Percentiles rank a stretch among this genome's conserved stretches.
Evolutionary conservation across 2,797 vertebrate genomes (phyloP).

Genomic region (Pseudochirops corinnae): DNA sequence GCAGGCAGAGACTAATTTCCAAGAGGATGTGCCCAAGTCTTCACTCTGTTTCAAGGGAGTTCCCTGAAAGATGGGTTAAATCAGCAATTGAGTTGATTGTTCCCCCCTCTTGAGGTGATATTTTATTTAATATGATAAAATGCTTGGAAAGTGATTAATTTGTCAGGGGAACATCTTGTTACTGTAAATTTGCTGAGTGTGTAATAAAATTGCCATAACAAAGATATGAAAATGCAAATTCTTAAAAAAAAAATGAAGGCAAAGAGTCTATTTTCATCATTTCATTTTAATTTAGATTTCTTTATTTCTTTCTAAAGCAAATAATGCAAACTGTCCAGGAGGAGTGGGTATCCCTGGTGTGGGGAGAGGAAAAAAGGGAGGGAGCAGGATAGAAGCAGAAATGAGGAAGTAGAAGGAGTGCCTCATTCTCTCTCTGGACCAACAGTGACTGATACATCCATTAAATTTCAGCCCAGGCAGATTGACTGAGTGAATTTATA

Average conservation of each 20-base stretch:
- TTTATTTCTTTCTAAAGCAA: slow-evolving; percentile 58
- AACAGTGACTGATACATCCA: slow-evolving; percentile 49
- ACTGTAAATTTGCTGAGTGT: slow-evolving; percentile 93
- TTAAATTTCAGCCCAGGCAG: slow-evolving; percentile 67
- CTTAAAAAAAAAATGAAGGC: slow-evolving; percentile 75
- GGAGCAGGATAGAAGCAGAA: neutral
- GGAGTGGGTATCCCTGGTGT: neutral
- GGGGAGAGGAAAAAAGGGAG: neutral
- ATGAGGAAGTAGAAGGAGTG: neutral
- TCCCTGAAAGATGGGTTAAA: slow-evolving; percentile 85
- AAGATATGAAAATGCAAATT: slow-evolving; percentile 91
- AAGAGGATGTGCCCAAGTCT: neutral
- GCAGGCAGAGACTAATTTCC: slow-evolving; percentile 52
- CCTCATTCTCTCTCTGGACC: slow-evolving; percentile 22
- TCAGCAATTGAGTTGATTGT: slow-evolving; percentile 84
- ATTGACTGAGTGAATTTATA: slow-evolving; percentile 66
- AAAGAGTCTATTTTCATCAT: slow-evolving; percentile 74
- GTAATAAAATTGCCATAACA: slow-evolving; percentile 93
- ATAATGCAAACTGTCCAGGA: neutral
- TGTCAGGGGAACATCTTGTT: slow-evolving; percentile 88
- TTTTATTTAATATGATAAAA: slow-evolving; percentile 91
- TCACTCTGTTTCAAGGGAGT: slow-evolving; percentile 82
- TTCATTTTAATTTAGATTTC: slow-evolving; percentile 77
- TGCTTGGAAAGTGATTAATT: slow-evolving; percentile 88
- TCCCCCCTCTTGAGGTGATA: slow-evolving; percentile 83